Evolutionary conservation across 64 coral and sea anemone species (phyloP).

Genomic region (Dendrophyllia cribrosa): DNA sequence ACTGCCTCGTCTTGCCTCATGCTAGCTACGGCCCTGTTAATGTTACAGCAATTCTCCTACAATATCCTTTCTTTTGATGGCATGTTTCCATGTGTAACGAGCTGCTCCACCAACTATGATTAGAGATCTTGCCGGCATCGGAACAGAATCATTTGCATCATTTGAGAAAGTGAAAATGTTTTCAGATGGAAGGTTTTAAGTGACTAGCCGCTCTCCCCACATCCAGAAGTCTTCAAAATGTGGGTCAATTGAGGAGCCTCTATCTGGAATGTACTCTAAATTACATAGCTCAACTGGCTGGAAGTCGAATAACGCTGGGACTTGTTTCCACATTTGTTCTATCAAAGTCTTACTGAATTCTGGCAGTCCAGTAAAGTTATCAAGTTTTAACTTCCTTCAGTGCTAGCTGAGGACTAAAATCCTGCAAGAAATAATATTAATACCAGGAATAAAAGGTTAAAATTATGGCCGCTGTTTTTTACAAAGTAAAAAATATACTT

Average conservation of each 20-base stretch:
- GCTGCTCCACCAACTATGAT: constrained; percentile 81
- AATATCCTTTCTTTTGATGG: constrained; percentile 87
- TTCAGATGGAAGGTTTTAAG: constrained; percentile 81
- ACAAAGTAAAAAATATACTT: too few relatives aligned
- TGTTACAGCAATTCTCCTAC: constrained; percentile 89
- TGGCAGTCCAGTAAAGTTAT: constrained; percentile 90
- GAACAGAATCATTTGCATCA: constrained; percentile 16
- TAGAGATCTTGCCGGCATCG: constrained; percentile 81
- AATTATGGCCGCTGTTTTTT: too few relatives aligned
- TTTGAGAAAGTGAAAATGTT: constrained; percentile 75
- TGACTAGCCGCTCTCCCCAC: constrained; percentile 91
- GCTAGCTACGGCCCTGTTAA: too few relatives aligned
- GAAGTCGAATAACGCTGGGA: constrained; percentile 70
- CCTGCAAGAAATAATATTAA: constrained; percentile 47
- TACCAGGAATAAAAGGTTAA: background rate
- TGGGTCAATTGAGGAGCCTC: constrained; percentile 93
- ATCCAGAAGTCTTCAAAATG: constrained; percentile 98
- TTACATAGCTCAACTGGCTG: constrained; percentile 93
- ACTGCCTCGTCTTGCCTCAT: too few relatives aligned
- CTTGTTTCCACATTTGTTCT: constrained; percentile 72
- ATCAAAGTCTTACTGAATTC: constrained; percentile 83
- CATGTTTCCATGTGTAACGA: constrained; percentile 91
- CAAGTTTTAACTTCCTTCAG: constrained; percentile 90
- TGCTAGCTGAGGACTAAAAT: constrained; percentile 98
- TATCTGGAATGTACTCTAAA: constrained; percentile 84